Percentiles rank a stretch among this genome's conserved stretches.
Conservation (phyloP, 2,888 invertebrate species). For the Conus canariensis region DNA sequence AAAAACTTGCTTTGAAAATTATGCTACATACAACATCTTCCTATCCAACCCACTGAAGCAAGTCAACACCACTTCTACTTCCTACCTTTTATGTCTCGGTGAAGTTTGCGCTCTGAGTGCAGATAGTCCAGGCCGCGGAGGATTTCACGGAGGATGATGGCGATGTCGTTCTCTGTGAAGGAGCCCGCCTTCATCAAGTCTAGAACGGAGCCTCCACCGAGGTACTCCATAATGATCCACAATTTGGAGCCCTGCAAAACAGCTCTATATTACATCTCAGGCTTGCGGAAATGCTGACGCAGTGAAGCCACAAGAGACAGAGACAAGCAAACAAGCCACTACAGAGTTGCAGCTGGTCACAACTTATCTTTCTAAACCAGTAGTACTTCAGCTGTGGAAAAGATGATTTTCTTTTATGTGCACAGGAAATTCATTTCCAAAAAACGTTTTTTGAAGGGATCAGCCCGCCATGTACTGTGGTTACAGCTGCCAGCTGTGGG, state of each 20-base stretch:
- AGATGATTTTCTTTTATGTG: too few relatives aligned
- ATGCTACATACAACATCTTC: too few relatives aligned
- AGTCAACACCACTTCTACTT: too few relatives aligned
- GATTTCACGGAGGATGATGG: constrained; percentile 98
- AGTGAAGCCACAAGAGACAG: not conserved
- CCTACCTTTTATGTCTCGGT: constrained; percentile 96
- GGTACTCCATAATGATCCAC: constrained; percentile 99
- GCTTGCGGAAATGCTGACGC: not conserved
- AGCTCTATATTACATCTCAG: not conserved
- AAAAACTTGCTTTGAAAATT: too few relatives aligned
- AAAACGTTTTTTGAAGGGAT: too few relatives aligned
- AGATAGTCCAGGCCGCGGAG: constrained; percentile 99
- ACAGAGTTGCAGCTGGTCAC: not conserved
- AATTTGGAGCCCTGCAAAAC: constrained; percentile 94
- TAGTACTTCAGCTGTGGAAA: too few relatives aligned
- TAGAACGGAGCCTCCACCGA: constrained; percentile 98
- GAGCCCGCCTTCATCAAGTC: constrained; percentile 99
- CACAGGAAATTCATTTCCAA: too few relatives aligned
- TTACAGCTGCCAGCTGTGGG: too few relatives aligned
- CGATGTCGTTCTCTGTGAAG: constrained; percentile 99
- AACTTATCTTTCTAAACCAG: too few relatives aligned
- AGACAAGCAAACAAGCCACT: not conserved
- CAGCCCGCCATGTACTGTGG: too few relatives aligned
- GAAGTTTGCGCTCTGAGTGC: constrained; percentile 98
- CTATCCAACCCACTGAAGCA: too few relatives aligned